Conservation (phyloP, 2,888 invertebrate species). For the Allygus modestus region DNA sequence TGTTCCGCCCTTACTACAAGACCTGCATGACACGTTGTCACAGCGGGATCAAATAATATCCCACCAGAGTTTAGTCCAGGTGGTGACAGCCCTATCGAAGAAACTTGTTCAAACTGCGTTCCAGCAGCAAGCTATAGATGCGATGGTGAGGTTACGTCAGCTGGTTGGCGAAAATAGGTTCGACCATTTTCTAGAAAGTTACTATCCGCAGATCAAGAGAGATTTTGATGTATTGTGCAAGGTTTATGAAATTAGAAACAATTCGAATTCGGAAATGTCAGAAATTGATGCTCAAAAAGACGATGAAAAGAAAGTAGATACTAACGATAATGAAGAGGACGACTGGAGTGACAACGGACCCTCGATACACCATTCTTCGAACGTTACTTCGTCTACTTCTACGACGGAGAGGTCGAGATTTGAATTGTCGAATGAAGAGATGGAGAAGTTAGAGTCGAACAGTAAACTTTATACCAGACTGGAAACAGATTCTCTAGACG, state of each 20-base stretch:
- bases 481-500: slow-evolving; percentile 57
- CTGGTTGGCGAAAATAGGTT: slow-evolving; percentile 83
- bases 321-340: slow-evolving; percentile 58
- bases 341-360: slow-evolving; percentile 66
- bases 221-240: slow-evolving; percentile 81
- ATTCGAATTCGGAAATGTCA: slow-evolving; percentile 69
- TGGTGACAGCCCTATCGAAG: slow-evolving; percentile 74
- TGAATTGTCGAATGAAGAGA: slow-evolving; percentile 66
- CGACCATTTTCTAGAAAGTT: slow-evolving; percentile 76
- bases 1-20: slow-evolving; percentile 69
- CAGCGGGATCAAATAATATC: slow-evolving; percentile 64
- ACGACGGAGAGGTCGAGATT: slow-evolving; percentile 45
- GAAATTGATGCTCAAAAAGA: slow-evolving; percentile 71
- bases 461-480: slow-evolving; percentile 64
- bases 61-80: slow-evolving; percentile 72
- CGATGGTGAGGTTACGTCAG: slow-evolving; percentile 84
- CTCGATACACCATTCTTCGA: slow-evolving; percentile 56
- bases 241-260: slow-evolving; percentile 76
- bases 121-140: slow-evolving; percentile 83
- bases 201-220: slow-evolving; percentile 75
- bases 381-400: slow-evolving; percentile 45
- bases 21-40: slow-evolving; percentile 51
- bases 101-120: slow-evolving; percentile 76
- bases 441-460: slow-evolving; percentile 76
- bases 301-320: slow-evolving; percentile 40